These are phyloP conservation scores for Myotis yumanensis DNA, from an alignment of 2,113 vertebrate genomes.

Conservation along the genomic window DNA sequence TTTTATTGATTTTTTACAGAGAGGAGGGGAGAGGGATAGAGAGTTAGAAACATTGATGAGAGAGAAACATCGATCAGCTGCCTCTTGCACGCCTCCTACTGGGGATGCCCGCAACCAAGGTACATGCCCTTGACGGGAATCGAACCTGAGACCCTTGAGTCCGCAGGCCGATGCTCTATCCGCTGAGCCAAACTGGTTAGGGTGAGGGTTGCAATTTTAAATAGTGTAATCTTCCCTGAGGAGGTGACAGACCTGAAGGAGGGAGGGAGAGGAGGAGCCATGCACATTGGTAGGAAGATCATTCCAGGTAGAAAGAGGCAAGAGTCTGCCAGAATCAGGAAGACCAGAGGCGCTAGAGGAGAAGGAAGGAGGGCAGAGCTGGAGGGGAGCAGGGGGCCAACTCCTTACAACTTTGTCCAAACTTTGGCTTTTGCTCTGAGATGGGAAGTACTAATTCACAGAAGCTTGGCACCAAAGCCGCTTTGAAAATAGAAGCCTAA, in stretches of 20 bases:
- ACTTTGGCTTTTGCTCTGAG: neutral
- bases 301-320: neutral
- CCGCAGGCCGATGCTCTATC: too few species aligned
- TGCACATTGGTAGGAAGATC: accelerated
- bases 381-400: neutral
- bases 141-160: too few species aligned
- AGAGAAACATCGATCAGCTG: too few species aligned
- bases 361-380: neutral
- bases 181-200: too few species aligned
- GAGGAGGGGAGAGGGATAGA: too few species aligned
- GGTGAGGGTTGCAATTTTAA: neutral
- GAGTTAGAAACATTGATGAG: too few species aligned
- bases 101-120: too few species aligned
- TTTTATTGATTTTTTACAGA: too few species aligned
- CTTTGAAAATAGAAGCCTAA: slow-evolving; percentile 62
- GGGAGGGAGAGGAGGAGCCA: neutral
- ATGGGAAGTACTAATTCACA: neutral
- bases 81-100: too few species aligned
- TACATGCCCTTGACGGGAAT: too few species aligned
- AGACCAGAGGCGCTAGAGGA: neutral
- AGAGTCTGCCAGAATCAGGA: neutral
- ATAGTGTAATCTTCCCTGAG: neutral
- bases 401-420: neutral
- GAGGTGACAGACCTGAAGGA: neutral
- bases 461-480: neutral